Evolutionary conservation across 2,888 invertebrate genomes (phyloP).

Genomic region (Esperia sulphurella): DNA sequence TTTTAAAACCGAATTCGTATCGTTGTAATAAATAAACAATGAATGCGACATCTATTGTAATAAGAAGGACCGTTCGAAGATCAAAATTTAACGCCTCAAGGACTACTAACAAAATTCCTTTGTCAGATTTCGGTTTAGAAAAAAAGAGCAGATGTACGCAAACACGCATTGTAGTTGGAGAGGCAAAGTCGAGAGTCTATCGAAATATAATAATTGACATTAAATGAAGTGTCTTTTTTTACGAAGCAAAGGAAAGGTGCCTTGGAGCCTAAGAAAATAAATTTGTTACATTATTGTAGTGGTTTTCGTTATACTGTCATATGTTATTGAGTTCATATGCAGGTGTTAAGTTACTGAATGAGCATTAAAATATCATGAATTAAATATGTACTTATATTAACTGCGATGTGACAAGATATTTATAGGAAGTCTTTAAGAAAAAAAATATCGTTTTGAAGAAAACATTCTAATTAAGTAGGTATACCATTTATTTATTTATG

Average conservation of each 20-base stretch:
- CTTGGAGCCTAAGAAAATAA: background rate
- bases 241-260: background rate
- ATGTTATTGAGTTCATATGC: background rate
- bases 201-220: slow-evolving; percentile 13
- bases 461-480: no score
- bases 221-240: slow-evolving; percentile 13
- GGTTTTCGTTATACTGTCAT: slow-evolving; percentile 2
- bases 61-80: slow-evolving; percentile 9
- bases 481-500: no score
- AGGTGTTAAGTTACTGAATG: slow-evolving; percentile 4
- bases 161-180: slow-evolving; percentile 9
- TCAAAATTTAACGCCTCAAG: slow-evolving; percentile 14
- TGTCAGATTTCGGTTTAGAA: slow-evolving; percentile 4
- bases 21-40: slow-evolving; percentile 4
- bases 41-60: slow-evolving; percentile 11
- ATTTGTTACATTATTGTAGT: slow-evolving; percentile 3
- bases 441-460: no score
- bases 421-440: no score
- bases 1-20: background rate
- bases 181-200: slow-evolving; percentile 12
- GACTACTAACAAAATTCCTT: slow-evolving; percentile 7
- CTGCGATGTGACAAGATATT: no score
- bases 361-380: background rate
- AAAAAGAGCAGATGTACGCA: slow-evolving; percentile 13
- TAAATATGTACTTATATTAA: no score